Percentiles rank a stretch among this genome's conserved stretches.
These are phyloP conservation scores for Zaprionus tsacasi DNA, from an alignment of 1,140 invertebrate genomes.

Conservation along the genomic window DNA sequence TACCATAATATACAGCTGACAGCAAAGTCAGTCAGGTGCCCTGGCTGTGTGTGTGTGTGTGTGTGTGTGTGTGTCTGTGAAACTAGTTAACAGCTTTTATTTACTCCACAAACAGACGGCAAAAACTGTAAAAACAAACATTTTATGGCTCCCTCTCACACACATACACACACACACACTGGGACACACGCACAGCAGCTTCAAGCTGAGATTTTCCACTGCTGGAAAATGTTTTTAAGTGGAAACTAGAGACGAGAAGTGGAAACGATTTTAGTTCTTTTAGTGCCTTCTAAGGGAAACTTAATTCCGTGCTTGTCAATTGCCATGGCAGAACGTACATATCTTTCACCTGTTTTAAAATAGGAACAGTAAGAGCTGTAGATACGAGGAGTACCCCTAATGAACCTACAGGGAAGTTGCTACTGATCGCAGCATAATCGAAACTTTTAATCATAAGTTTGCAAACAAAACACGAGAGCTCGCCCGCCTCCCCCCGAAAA, in stretches of 20 bases:
- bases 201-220: neutral
- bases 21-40: neutral
- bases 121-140: constrained; percentile 66
- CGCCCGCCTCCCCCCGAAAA: neutral
- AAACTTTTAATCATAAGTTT: constrained; percentile 17
- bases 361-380: neutral
- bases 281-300: neutral
- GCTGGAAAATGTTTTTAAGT: constrained; percentile 6
- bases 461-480: neutral
- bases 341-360: neutral
- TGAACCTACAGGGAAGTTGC: neutral
- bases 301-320: neutral
- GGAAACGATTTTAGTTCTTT: neutral
- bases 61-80: constrained; percentile 3
- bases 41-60: constrained; percentile 37
- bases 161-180: neutral
- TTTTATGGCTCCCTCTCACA: constrained; percentile 53
- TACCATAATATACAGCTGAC: constrained; percentile 7
- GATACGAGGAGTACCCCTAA: neutral
- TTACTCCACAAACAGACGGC: constrained; percentile 70
- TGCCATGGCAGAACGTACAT: neutral
- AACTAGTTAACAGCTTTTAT: constrained; percentile 77
- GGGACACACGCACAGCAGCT: neutral
- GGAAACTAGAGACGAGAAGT: constrained; percentile 1
- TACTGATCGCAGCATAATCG: neutral